phyloP scores from a whole-genome alignment of 2,797 vertebrate species.

The Sebastes dallii region DNA sequence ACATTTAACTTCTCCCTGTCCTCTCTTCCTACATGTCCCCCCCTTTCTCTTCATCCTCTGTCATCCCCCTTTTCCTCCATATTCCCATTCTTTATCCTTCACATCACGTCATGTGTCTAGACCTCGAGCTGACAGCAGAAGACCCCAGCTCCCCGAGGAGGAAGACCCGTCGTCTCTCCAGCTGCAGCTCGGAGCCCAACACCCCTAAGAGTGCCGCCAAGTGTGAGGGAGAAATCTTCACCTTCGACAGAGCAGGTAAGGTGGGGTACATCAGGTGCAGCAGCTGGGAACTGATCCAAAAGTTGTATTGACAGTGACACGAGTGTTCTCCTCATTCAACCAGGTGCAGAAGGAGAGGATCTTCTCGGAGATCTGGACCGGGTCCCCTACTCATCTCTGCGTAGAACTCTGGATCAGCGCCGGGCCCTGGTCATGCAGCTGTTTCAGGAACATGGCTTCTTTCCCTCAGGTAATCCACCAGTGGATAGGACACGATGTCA shows the following conservation, averaged over 20 bases:
- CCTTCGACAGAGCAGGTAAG: conserved; percentile 89
- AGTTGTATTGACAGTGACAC: background rate
- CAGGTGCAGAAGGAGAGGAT: conserved; percentile 86
- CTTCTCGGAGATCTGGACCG: conserved; percentile 89
- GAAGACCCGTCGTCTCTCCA: conserved; percentile 89
- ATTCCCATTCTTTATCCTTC: background rate
- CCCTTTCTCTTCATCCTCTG: background rate
- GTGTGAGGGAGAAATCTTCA: conserved; percentile 95
- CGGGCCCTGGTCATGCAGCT: conserved; percentile 94
- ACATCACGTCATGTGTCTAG: conserved; percentile 55
- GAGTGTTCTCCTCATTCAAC: background rate
- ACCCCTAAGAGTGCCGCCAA: conserved; percentile 94
- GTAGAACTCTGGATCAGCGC: conserved; percentile 92
- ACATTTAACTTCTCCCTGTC: background rate
- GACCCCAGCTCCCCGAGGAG: conserved; percentile 91
- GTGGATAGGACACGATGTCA: background rate
- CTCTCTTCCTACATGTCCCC: background rate
- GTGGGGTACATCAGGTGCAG: background rate
- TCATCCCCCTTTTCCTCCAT: background rate
- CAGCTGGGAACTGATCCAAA: background rate
- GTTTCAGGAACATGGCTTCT: conserved; percentile 94
- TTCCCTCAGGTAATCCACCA: conserved; percentile 86
- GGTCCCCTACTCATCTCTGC: conserved; percentile 88
- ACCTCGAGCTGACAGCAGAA: conserved; percentile 86
- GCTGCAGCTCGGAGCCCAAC: conserved; percentile 94